These are phyloP conservation scores for Ametastegia equiseti DNA, from an alignment of 2,888 invertebrate genomes.

Conservation along the genomic window DNA sequence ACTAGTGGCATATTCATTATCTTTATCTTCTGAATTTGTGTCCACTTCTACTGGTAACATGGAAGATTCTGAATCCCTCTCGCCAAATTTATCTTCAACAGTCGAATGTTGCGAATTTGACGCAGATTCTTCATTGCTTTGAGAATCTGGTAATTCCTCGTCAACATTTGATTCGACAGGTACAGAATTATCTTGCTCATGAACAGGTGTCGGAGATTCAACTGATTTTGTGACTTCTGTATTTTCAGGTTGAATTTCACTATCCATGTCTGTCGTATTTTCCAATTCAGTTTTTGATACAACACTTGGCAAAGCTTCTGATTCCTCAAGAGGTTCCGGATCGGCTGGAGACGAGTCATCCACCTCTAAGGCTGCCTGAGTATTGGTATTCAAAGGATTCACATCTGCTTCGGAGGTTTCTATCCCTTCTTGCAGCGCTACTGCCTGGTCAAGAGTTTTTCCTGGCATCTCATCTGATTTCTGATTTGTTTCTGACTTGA, in stretches of 20 bases:
- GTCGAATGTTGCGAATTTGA: not conserved
- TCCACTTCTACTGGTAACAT: not conserved
- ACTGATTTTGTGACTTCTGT: not conserved
- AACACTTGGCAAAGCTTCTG: not conserved
- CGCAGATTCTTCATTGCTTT: not conserved
- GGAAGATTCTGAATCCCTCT: not conserved
- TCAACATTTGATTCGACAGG: not conserved
- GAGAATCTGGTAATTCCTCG: not conserved
- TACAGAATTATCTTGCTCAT: not conserved
- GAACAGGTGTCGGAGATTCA: not conserved
- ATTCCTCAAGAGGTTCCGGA: not conserved
- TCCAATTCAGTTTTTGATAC: not conserved
- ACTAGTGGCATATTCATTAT: not conserved
- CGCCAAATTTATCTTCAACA: not conserved
- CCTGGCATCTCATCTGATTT: not conserved
- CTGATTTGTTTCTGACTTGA: not conserved
- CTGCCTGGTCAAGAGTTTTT: not conserved
- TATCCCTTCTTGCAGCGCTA: not conserved
- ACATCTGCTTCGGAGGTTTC: constrained; percentile 31
- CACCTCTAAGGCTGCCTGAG: not conserved
- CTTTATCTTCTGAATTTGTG: not conserved
- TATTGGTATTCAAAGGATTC: not conserved
- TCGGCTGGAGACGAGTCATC: not conserved
- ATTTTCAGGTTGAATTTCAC: not conserved
- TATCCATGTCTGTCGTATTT: not conserved